Conservation (phyloP, 2,797 vertebrate genomes). For the Petrocephalus schoutedeni region DNA sequence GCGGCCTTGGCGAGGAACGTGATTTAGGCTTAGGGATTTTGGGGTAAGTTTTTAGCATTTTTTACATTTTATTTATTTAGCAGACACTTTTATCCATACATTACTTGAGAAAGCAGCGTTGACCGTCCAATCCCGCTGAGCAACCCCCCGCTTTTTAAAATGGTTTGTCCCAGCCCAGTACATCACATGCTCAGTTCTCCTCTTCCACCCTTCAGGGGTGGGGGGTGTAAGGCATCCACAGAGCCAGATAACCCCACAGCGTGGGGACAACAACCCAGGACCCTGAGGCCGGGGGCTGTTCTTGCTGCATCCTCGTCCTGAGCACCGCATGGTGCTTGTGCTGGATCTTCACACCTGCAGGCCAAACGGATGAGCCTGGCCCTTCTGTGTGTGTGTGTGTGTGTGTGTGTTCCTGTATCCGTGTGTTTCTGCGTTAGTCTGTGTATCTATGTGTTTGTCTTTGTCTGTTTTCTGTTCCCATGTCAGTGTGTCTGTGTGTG, state of each 20-base stretch:
- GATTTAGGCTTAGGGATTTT: not conserved
- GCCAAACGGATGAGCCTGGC: not conserved
- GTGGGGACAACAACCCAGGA: not conserved
- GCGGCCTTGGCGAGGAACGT: not conserved
- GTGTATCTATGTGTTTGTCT: too few species aligned
- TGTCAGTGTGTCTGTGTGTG: not conserved
- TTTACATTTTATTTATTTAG: not conserved
- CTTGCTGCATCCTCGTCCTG: not conserved
- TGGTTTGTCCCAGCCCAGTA: not conserved
- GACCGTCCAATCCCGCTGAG: not conserved
- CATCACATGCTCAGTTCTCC: not conserved
- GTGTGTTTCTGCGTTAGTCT: not conserved
- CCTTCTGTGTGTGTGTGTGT: not conserved
- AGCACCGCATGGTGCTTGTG: not conserved
- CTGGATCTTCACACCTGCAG: not conserved
- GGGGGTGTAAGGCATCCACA: not conserved
- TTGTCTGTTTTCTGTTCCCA: not conserved
- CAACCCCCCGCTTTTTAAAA: not conserved
- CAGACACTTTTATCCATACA: not conserved
- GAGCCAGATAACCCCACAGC: not conserved
- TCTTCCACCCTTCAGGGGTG: not conserved
- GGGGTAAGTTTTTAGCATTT: not conserved
- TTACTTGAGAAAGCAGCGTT: not conserved
- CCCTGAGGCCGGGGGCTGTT: not conserved
- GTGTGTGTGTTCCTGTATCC: not conserved